A percentile compares a stretch with the other conserved stretches of the same genome.
phyloP scores from a whole-genome alignment of 1,140 invertebrate genomes.

The Pentalonia nigronervosa region DNA sequence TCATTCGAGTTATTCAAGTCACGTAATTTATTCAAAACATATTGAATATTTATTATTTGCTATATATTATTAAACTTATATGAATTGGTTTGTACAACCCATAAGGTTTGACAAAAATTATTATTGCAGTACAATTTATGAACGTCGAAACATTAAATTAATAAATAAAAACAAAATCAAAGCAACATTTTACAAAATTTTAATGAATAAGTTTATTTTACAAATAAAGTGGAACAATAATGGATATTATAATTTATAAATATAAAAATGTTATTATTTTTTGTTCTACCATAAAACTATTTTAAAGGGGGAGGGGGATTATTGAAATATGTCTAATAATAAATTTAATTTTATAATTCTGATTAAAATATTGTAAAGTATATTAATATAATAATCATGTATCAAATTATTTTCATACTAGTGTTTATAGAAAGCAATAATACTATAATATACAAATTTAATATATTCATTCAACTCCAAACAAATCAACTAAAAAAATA shows the following conservation, averaged over 20 bases:
- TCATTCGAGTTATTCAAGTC: not conserved
- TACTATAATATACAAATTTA: not conserved
- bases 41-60: not conserved
- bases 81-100: not conserved
- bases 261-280: not conserved
- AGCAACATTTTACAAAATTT: not conserved
- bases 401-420: not conserved
- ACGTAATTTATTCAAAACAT: not conserved
- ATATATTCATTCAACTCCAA: not conserved
- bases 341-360: not conserved
- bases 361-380: not conserved
- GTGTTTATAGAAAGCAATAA: not conserved
- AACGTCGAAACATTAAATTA: not conserved
- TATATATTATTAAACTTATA: constrained; percentile 11
- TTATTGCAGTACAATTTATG: not conserved
- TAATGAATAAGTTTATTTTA: not conserved
- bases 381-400: not conserved
- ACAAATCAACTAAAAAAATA: not conserved
- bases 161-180: not conserved
- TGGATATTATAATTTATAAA: not conserved
- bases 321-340: not conserved
- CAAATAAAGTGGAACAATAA: not conserved
- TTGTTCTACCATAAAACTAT: not conserved
- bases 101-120: not conserved
- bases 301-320: not conserved